These are phyloP conservation scores for Zaprionus gabonicus DNA, from an alignment of 1,140 invertebrate species.

Conservation along the genomic window DNA sequence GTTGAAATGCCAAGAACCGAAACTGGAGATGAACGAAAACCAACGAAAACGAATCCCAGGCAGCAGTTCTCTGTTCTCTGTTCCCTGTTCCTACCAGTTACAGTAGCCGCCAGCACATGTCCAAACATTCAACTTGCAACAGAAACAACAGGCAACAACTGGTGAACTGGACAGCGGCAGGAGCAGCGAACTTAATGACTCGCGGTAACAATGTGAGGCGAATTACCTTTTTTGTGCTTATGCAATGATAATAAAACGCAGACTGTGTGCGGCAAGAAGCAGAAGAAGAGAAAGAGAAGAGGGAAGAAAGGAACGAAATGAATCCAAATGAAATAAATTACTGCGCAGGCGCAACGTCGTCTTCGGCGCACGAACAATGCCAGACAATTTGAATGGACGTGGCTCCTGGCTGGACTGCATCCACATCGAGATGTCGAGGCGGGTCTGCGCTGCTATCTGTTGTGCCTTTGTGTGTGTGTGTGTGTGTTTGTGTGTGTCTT, in stretches of 20 bases:
- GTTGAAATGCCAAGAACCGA: background rate
- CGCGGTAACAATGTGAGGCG: conserved; percentile 59
- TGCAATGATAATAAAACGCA: conserved; percentile 77
- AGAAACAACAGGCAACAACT: conserved; percentile 27
- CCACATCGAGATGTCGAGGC: conserved; percentile 3
- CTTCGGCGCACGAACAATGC: conserved; percentile 57
- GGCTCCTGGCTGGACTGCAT: conserved; percentile 21
- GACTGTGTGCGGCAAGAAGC: background rate
- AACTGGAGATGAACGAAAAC: background rate
- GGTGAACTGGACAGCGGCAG: conserved; percentile 11
- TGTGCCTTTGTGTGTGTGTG: conserved; percentile 7
- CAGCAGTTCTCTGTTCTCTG: conserved; percentile 5
- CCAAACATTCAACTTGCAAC: conserved; percentile 53
- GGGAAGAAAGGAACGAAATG: conserved; percentile 41
- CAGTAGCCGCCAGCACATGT: conserved; percentile 74
- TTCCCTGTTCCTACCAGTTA: conserved; percentile 16
- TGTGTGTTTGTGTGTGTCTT: conserved; percentile 15
- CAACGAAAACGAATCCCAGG: background rate
- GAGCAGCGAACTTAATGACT: conserved; percentile 58
- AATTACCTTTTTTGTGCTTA: conserved; percentile 61
- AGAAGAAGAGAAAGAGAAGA: background rate
- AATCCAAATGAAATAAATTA: conserved; percentile 79
- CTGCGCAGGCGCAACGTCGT: conserved; percentile 65
- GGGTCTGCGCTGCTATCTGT: conserved; percentile 42
- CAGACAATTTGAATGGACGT: conserved; percentile 74